Conservation (phyloP, 2,888 invertebrate genomes). For the Tipula unca region DNA sequence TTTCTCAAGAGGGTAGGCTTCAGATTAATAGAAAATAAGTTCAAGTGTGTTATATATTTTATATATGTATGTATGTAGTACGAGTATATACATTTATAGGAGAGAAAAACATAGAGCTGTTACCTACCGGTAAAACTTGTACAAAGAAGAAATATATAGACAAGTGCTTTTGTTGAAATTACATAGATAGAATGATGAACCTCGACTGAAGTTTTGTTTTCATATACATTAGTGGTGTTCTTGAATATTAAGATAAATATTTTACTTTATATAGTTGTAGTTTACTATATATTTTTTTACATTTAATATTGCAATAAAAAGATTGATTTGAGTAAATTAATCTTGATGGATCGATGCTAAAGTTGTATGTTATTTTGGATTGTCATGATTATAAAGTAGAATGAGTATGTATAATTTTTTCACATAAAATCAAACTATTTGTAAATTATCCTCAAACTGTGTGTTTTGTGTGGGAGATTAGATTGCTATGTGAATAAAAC, state of each 20-base stretch:
- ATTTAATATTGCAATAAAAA: background rate
- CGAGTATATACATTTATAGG: background rate
- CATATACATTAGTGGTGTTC: background rate
- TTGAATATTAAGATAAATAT: slow-evolving; percentile 15
- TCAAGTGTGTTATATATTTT: slow-evolving; percentile 3
- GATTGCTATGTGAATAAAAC: background rate
- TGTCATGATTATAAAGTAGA: background rate
- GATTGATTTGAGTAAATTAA: background rate
- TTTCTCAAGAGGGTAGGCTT: background rate
- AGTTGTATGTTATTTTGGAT: background rate
- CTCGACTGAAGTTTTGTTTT: background rate
- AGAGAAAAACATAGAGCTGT: background rate
- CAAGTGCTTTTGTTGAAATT: background rate
- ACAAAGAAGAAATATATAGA: background rate
- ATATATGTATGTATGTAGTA: background rate
- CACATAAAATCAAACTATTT: background rate
- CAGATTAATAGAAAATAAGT: slow-evolving; percentile 15
- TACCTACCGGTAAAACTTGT: background rate
- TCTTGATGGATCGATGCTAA: background rate
- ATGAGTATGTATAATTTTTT: background rate
- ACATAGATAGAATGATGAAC: background rate
- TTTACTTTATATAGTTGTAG: background rate
- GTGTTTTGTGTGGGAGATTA: too few species aligned
- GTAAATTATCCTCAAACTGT: background rate
- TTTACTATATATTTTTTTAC: background rate